Conservation (phyloP, 2,113 vertebrate species). For the Urocolius indicus region DNA sequence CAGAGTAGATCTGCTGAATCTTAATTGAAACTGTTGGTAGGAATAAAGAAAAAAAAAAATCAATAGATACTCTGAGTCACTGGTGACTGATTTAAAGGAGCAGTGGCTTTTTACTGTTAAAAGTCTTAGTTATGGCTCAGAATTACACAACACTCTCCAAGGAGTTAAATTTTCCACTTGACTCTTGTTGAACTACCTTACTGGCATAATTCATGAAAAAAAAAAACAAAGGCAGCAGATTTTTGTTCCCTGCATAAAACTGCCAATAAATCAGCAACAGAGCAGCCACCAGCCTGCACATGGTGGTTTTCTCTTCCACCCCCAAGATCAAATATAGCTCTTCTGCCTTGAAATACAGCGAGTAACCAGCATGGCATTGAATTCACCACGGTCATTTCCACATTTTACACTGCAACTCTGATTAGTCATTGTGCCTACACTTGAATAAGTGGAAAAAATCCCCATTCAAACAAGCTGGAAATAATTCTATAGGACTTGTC, state of each 20-base stretch:
- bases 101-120: constrained; percentile 2
- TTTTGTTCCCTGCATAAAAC: background rate
- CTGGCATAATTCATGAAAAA: background rate
- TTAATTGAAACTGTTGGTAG: constrained; percentile 39
- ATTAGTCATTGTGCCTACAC: constrained; percentile 12
- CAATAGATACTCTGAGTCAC: constrained; percentile 48
- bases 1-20: constrained; percentile 13
- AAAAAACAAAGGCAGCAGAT: background rate
- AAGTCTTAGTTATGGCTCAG: background rate
- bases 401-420: background rate
- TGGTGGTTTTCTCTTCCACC: background rate
- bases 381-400: background rate
- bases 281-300: background rate
- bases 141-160: background rate
- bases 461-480: background rate
- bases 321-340: constrained; percentile 35
- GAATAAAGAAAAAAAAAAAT: constrained; percentile 18
- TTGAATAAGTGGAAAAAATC: background rate
- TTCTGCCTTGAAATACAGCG: constrained; percentile 11
- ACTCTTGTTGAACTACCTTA: background rate
- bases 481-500: constrained; percentile 23
- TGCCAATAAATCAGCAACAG: background rate
- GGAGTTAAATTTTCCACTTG: constrained; percentile 2
- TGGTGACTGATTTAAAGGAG: constrained; percentile 31
- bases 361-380: background rate